A percentile compares a stretch with the other conserved stretches of the same genome.
Conservation (phyloP, 1,140 invertebrate genomes). For the Zaprionus gabonicus region DNA sequence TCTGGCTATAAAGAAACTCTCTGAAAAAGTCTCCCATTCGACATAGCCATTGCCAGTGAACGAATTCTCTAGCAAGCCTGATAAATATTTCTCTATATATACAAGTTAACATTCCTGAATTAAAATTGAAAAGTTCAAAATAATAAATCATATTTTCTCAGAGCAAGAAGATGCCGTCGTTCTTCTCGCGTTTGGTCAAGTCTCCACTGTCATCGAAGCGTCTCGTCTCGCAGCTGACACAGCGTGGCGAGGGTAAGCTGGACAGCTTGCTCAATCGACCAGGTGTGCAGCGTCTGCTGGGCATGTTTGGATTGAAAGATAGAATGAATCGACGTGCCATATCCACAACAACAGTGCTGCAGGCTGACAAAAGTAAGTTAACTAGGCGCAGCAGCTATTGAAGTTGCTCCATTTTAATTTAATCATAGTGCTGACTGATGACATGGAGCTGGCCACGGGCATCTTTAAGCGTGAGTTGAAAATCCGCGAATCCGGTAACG, state of each 20-base stretch:
- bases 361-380: constrained; percentile 53
- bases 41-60: background rate
- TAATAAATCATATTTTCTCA: background rate
- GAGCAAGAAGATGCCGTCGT: constrained; percentile 53
- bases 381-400: too few relatives aligned
- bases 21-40: background rate
- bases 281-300: constrained; percentile 34
- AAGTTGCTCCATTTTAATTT: background rate
- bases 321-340: constrained; percentile 43
- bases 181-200: constrained; percentile 56
- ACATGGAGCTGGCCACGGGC: constrained; percentile 95
- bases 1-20: background rate
- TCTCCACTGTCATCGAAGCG: constrained; percentile 55
- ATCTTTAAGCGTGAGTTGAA: constrained; percentile 94
- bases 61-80: background rate
- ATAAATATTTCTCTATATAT: constrained; percentile 1
- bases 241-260: constrained; percentile 56
- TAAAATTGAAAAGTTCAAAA: background rate
- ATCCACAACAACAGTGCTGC: constrained; percentile 47
- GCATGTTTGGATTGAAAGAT: constrained; percentile 20
- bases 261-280: constrained; percentile 42
- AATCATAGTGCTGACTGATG: constrained; percentile 88
- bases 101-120: background rate
- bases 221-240: constrained; percentile 62
- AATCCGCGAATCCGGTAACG: constrained; percentile 92